Percentiles rank a stretch among this genome's conserved stretches.
phyloP scores from a whole-genome alignment of 2,888 invertebrate genomes.

The Microplitis deprimator region DNA sequence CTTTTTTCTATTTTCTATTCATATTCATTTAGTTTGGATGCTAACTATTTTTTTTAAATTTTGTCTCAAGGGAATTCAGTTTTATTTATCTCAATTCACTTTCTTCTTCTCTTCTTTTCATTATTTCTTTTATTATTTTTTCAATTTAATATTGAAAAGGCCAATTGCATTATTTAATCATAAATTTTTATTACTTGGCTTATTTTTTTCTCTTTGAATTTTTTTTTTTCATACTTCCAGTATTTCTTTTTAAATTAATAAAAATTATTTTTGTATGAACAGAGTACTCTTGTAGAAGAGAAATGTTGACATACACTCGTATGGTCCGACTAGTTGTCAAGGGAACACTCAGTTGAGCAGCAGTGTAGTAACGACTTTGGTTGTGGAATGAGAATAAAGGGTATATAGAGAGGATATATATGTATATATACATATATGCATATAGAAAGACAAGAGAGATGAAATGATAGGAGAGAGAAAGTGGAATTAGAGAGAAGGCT shows the following conservation, averaged over 20 bases:
- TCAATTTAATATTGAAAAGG: background rate
- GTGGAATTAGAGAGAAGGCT: conserved; percentile 25
- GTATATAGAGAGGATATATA: background rate
- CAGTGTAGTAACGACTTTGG: background rate
- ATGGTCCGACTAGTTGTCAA: conserved; percentile 4
- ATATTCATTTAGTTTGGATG: conserved; percentile 17
- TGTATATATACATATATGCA: background rate
- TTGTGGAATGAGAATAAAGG: background rate
- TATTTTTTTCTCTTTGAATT: background rate
- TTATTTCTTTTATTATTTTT: background rate
- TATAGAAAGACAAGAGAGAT: background rate
- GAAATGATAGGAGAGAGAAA: background rate
- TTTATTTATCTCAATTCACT: background rate
- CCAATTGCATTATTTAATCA: background rate
- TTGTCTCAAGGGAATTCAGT: conserved; percentile 9
- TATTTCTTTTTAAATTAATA: too few relatives aligned
- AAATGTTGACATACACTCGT: background rate
- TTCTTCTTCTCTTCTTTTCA: background rate
- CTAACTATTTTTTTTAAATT: background rate
- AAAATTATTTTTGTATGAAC: too few relatives aligned
- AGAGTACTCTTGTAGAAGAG: background rate
- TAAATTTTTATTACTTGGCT: background rate
- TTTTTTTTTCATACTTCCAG: background rate
- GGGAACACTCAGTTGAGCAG: background rate
- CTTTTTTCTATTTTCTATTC: conserved; percentile 19